Percentiles rank a stretch among this genome's conserved stretches.
phyloP scores from a whole-genome alignment of 2,888 invertebrate genomes.

The Uloborus plumipes region DNA sequence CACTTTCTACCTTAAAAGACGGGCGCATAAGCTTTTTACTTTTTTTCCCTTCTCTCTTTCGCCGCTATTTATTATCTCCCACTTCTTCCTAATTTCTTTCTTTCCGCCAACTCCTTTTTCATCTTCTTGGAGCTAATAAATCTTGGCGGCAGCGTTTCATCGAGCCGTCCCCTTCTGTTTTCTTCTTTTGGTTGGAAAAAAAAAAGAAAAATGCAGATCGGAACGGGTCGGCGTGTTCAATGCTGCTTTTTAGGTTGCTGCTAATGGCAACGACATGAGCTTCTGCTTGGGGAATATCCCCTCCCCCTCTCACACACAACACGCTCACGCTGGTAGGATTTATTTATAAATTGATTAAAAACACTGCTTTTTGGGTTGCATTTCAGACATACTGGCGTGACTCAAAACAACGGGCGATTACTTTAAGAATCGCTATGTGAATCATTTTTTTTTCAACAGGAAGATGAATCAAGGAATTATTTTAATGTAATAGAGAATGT shows the following conservation, averaged over 20 bases:
- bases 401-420: too few species aligned
- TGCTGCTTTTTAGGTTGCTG: constrained; percentile 19
- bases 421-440: too few species aligned
- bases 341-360: too few species aligned
- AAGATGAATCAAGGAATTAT: too few species aligned
- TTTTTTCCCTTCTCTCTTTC: constrained; percentile 4
- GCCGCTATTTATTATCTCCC: constrained; percentile 9
- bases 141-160: constrained; percentile 44
- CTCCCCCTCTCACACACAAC: too few species aligned
- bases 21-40: constrained; percentile 4
- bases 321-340: too few species aligned
- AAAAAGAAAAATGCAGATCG: constrained; percentile 18
- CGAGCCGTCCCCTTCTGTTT: constrained; percentile 5
- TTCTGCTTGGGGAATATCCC: too few species aligned
- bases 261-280: constrained; percentile 47
- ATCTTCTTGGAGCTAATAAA: constrained; percentile 42
- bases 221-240: constrained; percentile 11
- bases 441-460: too few species aligned
- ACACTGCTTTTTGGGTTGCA: too few species aligned
- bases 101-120: constrained; percentile 21
- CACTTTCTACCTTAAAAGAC: constrained; percentile 12
- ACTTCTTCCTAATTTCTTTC: constrained; percentile 46
- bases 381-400: too few species aligned
- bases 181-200: too few species aligned
- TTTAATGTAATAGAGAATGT: too few species aligned